phyloP scores from a whole-genome alignment of 2,113 vertebrate genomes.

The Vidua chalybeata region DNA sequence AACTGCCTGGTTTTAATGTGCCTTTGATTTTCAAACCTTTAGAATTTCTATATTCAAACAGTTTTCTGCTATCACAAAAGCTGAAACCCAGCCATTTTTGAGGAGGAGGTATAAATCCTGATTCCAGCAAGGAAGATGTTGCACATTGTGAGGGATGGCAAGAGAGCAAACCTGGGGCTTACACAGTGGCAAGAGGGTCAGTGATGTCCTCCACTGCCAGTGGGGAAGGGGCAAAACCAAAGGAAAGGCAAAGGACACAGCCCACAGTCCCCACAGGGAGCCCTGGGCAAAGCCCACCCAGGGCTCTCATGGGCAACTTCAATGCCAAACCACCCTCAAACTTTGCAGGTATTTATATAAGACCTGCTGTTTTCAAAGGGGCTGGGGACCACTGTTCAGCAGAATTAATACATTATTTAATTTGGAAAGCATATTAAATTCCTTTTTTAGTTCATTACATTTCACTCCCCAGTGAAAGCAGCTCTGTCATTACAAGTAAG shows the following conservation, averaged over 20 bases:
- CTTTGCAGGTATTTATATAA: not conserved
- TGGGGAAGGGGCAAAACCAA: not conserved
- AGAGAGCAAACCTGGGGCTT: not conserved
- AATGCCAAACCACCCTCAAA: not conserved
- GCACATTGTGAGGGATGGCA: not conserved
- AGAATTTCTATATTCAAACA: not conserved
- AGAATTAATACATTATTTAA: constrained; percentile 57
- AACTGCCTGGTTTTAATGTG: not conserved
- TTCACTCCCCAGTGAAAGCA: constrained; percentile 21
- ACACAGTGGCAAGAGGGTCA: not conserved
- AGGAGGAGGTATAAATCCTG: not conserved
- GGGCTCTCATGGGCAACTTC: accelerated
- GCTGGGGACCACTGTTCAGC: not conserved
- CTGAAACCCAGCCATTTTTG: not conserved
- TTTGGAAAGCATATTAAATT: constrained; percentile 36
- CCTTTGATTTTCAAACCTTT: constrained; percentile 19
- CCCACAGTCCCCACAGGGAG: too few relatives aligned
- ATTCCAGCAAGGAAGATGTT: not conserved
- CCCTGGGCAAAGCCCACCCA: not conserved
- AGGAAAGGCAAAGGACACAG: accelerated
- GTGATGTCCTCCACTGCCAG: accelerated
- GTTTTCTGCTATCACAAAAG: not conserved
- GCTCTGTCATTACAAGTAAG: constrained; percentile 38
- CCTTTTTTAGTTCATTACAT: constrained; percentile 43
- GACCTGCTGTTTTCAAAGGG: not conserved